Percentiles rank a stretch among this genome's conserved stretches.
Conservation (phyloP, 1,140 invertebrate genomes). For the Platyura marginata region DNA sequence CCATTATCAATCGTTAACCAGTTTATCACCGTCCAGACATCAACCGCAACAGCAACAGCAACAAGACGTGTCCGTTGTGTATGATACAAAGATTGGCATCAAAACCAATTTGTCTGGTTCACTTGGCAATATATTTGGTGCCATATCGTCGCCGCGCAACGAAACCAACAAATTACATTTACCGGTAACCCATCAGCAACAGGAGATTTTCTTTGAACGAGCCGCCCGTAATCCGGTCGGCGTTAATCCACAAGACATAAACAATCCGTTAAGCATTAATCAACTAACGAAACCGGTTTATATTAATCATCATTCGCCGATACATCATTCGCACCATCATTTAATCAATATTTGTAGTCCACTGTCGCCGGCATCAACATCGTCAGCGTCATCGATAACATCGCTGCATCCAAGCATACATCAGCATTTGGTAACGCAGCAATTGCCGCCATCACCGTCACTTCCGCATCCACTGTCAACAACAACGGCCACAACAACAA, state of each 20-base stretch:
- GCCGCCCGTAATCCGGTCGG: conserved; percentile 56
- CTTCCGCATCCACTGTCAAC: background rate
- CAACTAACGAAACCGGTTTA: conserved; percentile 44
- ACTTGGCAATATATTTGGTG: background rate
- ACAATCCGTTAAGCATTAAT: conserved; percentile 78
- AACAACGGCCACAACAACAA: background rate
- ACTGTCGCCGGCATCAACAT: background rate
- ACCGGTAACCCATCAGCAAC: conserved; percentile 20
- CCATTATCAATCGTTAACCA: background rate
- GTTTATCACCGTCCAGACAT: background rate
- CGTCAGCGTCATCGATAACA: conserved; percentile 1
- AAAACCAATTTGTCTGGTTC: background rate
- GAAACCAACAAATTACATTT: conserved; percentile 6
- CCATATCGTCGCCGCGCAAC: background rate
- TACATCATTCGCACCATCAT: background rate
- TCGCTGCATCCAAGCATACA: background rate
- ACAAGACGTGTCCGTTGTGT: background rate
- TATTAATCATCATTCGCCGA: conserved; percentile 1
- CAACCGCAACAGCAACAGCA: background rate
- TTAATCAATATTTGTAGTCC: background rate
- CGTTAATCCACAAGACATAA: conserved; percentile 75
- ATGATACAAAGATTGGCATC: background rate
- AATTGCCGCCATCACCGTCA: no score
- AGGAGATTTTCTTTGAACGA: conserved; percentile 5
- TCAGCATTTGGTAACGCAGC: no score